A percentile compares a stretch with the other conserved stretches of the same genome.
phyloP scores from a whole-genome alignment of 1,140 invertebrate genomes.

The Druon quercuslanigerum region DNA sequence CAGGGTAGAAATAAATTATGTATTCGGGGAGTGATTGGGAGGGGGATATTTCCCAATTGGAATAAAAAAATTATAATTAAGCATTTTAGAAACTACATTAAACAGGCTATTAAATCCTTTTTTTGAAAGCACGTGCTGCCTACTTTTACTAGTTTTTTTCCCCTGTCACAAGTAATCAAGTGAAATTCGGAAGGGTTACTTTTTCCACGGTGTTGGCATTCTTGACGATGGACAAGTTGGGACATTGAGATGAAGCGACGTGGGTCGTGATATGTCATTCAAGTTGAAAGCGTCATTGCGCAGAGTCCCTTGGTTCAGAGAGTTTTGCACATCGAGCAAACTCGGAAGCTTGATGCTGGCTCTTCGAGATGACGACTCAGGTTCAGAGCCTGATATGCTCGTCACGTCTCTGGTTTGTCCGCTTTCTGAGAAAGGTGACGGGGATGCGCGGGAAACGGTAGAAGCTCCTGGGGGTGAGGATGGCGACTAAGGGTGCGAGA shows the following conservation, averaged over 20 bases:
- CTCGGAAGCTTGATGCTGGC: conserved; percentile 38
- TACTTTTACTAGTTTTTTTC: too few species aligned
- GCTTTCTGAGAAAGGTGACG: conserved; percentile 52
- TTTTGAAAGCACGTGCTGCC: too few species aligned
- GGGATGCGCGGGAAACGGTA: conserved; percentile 37
- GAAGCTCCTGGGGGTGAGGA: conserved; percentile 38
- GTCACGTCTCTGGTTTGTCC: conserved; percentile 54
- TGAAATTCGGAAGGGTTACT: background rate
- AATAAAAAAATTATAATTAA: too few species aligned
- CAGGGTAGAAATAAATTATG: too few species aligned
- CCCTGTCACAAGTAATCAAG: too few species aligned
- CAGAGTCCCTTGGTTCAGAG: background rate
- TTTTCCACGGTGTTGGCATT: background rate
- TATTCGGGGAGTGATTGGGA: too few species aligned
- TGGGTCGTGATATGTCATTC: conserved; percentile 16
- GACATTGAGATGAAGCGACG: conserved; percentile 5
- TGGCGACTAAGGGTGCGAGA: conserved; percentile 46
- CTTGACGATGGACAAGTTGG: background rate
- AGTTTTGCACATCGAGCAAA: conserved; percentile 7
- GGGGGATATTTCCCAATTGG: too few species aligned
- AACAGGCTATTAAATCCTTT: too few species aligned
- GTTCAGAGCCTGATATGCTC: conserved; percentile 59
- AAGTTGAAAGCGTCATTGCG: background rate
- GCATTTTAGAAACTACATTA: too few species aligned
- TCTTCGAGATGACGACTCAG: conserved; percentile 57